Percentiles rank a stretch among this genome's conserved stretches.
These are phyloP conservation scores for Malacoraja senta DNA, from an alignment of 2,797 vertebrate genomes.

Conservation along the genomic window DNA sequence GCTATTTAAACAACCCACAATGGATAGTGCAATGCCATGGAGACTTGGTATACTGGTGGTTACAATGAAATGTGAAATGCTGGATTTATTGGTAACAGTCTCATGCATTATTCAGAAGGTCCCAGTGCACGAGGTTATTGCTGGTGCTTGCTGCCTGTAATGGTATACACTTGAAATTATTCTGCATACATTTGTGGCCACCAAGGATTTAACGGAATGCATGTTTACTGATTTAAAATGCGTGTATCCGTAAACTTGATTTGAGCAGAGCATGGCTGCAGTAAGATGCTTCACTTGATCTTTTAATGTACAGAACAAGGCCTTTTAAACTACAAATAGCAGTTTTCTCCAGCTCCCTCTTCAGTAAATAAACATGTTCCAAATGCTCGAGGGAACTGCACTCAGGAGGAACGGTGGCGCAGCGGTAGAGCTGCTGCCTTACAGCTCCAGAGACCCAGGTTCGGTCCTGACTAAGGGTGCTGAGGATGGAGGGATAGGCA, in stretches of 20 bases:
- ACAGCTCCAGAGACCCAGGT: too few species aligned
- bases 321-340: not conserved
- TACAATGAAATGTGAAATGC: not conserved
- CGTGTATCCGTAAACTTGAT: not conserved
- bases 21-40: not conserved
- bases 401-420: too few species aligned
- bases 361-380: not conserved
- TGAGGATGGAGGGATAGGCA: too few species aligned
- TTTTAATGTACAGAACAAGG: too few species aligned
- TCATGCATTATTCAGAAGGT: not conserved
- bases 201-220: not conserved
- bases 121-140: not conserved
- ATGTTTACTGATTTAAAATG: not conserved
- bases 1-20: constrained; percentile 1
- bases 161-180: not conserved
- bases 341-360: not conserved
- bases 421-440: too few species aligned
- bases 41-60: not conserved
- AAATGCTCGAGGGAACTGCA: too few species aligned
- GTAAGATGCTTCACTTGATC: not conserved
- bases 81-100: not conserved
- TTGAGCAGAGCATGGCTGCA: not conserved
- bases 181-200: not conserved
- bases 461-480: too few species aligned
- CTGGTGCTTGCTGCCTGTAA: not conserved